Conservation (phyloP, 2,113 vertebrate species). For the Microtus montanus region DNA sequence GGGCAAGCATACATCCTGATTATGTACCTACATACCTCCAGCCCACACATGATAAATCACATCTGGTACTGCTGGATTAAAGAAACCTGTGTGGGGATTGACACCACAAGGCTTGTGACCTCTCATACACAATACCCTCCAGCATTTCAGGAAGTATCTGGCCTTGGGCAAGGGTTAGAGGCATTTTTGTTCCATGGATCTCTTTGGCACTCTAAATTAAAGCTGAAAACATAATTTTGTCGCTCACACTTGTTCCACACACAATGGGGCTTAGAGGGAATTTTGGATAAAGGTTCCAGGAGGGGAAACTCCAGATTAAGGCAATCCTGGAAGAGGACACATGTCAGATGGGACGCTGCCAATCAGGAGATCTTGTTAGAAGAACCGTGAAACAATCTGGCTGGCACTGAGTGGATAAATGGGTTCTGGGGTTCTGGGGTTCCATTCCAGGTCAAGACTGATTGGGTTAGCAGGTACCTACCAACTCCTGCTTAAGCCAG, state of each 20-base stretch:
- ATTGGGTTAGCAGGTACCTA: no score
- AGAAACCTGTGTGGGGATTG: neutral
- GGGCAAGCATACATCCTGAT: neutral
- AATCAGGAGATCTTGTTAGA: neutral
- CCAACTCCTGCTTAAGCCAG: neutral
- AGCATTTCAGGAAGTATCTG: neutral
- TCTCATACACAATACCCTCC: neutral
- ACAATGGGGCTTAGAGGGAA: neutral
- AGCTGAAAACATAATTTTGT: neutral
- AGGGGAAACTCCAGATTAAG: neutral
- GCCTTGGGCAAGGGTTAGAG: neutral
- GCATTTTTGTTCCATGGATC: neutral
- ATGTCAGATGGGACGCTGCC: neutral
- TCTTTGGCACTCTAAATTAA: neutral
- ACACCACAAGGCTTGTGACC: neutral
- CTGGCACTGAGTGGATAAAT: no score
- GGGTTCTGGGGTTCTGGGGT: neutral
- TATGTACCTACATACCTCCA: no score
- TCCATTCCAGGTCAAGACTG: neutral
- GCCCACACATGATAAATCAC: neutral
- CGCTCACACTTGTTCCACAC: neutral
- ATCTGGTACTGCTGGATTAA: rapidly evolving
- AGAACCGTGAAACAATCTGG: no score
- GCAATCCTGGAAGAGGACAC: neutral
- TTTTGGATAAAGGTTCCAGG: neutral